phyloP scores from a whole-genome alignment of 2,113 vertebrate species.

The Hassar affinis region DNA sequence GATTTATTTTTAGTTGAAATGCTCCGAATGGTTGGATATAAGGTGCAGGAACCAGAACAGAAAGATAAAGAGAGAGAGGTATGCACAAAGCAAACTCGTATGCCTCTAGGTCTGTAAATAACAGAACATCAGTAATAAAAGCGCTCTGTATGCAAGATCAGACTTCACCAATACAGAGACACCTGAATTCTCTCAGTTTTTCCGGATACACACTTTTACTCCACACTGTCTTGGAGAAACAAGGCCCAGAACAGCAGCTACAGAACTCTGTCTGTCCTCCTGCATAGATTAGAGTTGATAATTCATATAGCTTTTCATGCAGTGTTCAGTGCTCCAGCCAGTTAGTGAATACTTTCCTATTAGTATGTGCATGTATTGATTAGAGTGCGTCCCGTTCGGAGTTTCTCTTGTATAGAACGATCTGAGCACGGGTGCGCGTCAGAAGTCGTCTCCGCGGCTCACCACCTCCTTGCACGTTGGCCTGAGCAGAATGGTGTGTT shows the following conservation, averaged over 20 bases:
- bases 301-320: slow-evolving; percentile 29
- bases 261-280: not conserved
- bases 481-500: slow-evolving; percentile 95
- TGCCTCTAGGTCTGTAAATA: not conserved
- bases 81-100: not conserved
- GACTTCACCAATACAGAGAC: not conserved
- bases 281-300: slow-evolving; percentile 12
- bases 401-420: not conserved
- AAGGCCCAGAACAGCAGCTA: slow-evolving; percentile 11
- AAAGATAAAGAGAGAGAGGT: not conserved
- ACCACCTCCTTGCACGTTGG: slow-evolving; percentile 97
- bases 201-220: not conserved
- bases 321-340: slow-evolving; percentile 10
- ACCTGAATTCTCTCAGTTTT: not conserved
- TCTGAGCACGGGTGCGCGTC: not conserved
- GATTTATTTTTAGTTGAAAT: no score
- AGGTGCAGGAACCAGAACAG: no score
- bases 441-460: slow-evolving; percentile 96
- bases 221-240: not conserved
- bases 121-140: not conserved
- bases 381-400: not conserved
- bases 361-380: slow-evolving; percentile 30
- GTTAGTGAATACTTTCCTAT: slow-evolving; percentile 7
- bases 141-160: not conserved
- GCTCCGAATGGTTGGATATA: no score